Percentiles rank a stretch among this genome's conserved stretches.
These are phyloP conservation scores for Punctoribates punctum DNA, from an alignment of 2,888 invertebrate genomes.

Conservation along the genomic window DNA sequence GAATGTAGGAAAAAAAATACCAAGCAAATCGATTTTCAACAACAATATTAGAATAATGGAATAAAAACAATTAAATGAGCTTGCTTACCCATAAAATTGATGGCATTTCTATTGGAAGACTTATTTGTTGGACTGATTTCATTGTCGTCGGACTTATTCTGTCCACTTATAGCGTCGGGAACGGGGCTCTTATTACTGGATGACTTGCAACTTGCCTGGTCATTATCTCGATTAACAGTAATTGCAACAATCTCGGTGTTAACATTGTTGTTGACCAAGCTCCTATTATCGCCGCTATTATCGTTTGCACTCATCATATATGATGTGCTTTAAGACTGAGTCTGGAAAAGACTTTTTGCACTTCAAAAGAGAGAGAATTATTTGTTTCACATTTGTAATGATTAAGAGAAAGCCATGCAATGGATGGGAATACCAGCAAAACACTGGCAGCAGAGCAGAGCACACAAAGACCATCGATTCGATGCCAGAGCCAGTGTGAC, in stretches of 20 bases:
- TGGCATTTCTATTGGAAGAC: constrained; percentile 33
- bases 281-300: neutral
- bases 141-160: neutral
- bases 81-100: constrained; percentile 30
- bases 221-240: neutral
- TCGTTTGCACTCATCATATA: neutral
- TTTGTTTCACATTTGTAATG: neutral
- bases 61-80: too few species aligned
- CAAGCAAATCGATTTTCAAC: too few species aligned
- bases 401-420: neutral
- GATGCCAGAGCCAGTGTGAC: too few species aligned
- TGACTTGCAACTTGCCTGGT: neutral
- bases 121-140: neutral
- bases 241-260: constrained; percentile 1
- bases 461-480: neutral
- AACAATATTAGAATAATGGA: too few species aligned
- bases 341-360: too few species aligned
- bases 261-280: neutral
- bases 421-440: neutral
- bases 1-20: too few species aligned
- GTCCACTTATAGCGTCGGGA: neutral
- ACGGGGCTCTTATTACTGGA: neutral
- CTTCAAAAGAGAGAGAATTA: too few species aligned
- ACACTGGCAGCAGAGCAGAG: neutral
- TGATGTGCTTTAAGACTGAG: too few species aligned